Evolutionary conservation across 35 echinoderm and acorn worm genomes (phyloP), one percentile per base, ranked within the genome.

Genomic region (Lytechinus variegatus): DNA sequence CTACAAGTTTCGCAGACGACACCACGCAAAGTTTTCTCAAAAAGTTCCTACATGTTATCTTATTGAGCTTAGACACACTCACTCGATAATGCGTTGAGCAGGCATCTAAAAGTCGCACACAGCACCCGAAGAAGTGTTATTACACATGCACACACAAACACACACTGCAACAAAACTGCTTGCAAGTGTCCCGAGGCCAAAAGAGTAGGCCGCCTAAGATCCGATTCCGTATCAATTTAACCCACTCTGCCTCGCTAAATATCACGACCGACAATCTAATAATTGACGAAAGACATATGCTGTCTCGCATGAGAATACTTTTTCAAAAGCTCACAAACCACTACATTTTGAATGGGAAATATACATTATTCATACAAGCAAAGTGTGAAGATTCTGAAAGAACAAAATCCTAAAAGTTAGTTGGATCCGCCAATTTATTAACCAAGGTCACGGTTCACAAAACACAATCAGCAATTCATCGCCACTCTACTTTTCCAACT

Each of bases 381-480:
- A 24, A 79, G 14, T 24, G n/a, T 14, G 12, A 79, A 79, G 66
- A 79, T 79, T 79, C 19, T n/a, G 21, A 79, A 79, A 79, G 66
- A 79, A 24, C 66, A 79, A 79, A 79, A 16, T 19, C 7, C 66
- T 1, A 79, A 79, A 79, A 79, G 66, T 60, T 60, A 16, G 57
- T 79, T n/a, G 66, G 66, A 79, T 79, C 66, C 66, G 66, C 66
- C 66, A 79, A 79, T 79, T 44, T 79, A 79, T 79, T 79, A 24
- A 79, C 29, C 88, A 28, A 90, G 28, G 88, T 90, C 88, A 90
- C 88, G 88, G 88, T 90, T 90, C 88, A 90, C 10, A 90, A 90
- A 90, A 90, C 88, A 90, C 88, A 90, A 90, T 90, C 88, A 90
- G 88, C 88, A 90, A 79, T 79, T 79, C 33, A 79, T 16, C 19